phyloP scores from a whole-genome alignment of 2,113 vertebrate species.

The Mirza zaza region DNA sequence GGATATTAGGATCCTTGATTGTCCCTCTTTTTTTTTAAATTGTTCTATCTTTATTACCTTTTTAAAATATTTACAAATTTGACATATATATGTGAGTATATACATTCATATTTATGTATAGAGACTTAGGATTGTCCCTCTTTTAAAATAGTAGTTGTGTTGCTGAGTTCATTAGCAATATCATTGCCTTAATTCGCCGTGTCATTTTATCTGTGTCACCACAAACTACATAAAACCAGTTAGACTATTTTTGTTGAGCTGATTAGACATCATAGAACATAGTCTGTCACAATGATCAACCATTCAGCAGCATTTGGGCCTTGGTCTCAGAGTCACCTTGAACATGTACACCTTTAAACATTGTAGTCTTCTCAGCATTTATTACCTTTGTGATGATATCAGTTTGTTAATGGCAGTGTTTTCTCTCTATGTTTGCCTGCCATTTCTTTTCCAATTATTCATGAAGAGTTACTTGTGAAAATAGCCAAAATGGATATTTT shows the following conservation, averaged over 20 bases:
- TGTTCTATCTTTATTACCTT: too few relatives aligned
- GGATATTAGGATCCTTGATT: neutral
- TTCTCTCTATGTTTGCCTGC: neutral
- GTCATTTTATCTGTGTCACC: neutral
- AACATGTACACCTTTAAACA: neutral
- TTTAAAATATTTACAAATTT: too few relatives aligned
- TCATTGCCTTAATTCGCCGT: neutral
- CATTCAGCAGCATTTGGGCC: neutral
- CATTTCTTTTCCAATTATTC: slow-evolving; percentile 35
- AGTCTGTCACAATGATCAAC: neutral
- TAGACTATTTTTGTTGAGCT: neutral
- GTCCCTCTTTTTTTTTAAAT: too few relatives aligned
- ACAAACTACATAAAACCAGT: neutral
- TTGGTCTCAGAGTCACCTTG: neutral
- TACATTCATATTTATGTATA: too few relatives aligned
- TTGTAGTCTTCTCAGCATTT: neutral
- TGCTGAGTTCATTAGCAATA: neutral
- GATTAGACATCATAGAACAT: neutral
- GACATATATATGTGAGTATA: too few relatives aligned
- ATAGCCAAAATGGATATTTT: neutral
- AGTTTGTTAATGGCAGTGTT: neutral
- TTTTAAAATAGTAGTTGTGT: neutral
- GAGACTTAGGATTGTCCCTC: neutral
- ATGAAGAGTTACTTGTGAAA: slow-evolving; percentile 15
- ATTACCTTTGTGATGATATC: neutral